Evolutionary conservation across 2,888 invertebrate genomes (phyloP), one percentile per base, ranked within the genome.

Genomic region (Megalurothrips usitatus): DNA sequence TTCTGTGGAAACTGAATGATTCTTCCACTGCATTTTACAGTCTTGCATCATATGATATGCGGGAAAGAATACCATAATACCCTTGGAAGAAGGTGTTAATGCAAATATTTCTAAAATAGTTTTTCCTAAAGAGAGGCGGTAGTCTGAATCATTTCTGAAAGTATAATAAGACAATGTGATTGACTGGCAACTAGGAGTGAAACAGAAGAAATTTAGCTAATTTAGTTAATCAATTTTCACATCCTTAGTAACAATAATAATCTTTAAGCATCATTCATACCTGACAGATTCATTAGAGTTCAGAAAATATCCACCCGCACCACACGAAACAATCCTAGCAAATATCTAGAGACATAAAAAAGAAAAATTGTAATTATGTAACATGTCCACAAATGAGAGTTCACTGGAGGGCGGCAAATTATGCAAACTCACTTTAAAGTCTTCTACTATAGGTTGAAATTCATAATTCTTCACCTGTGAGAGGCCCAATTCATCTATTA

Each of bases 311-410:
- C 79, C 63, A 28, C 49, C 63, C 17, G 79, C 17, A 52, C 58
- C 79, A 63, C 79, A 79, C 17, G n/a, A 48, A 17, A 58, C 49
- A 43, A 47, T 49, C 63, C 47, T 79, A 19, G 26, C 17, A 58
- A 34, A 81, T 10, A 80, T 78, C 80, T 80, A 43, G 11, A 75
- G 17, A 52, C 14, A 43, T 43, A 43, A 43, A 0, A 79, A 49
- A 26, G 26, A 1, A 9, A 9, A 75, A 4, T 23, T 23, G 23
- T 26, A 9, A 26, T 23, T 10, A 12, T 75, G 68, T 23, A 12
- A 23, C 26, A 4, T 17, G 17, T 17, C 0, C 11, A 17, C 58
- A 58, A 19, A 58, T 17, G 6, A 58, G 6, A 14, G 6, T 26
- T 26, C 26, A 9, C 6, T 10, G 26, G n/a, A n/a, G n/a, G n/a